Evolutionary conservation across 2,113 vertebrate species (phyloP).

Genomic region (Paralichthys olivaceus): DNA sequence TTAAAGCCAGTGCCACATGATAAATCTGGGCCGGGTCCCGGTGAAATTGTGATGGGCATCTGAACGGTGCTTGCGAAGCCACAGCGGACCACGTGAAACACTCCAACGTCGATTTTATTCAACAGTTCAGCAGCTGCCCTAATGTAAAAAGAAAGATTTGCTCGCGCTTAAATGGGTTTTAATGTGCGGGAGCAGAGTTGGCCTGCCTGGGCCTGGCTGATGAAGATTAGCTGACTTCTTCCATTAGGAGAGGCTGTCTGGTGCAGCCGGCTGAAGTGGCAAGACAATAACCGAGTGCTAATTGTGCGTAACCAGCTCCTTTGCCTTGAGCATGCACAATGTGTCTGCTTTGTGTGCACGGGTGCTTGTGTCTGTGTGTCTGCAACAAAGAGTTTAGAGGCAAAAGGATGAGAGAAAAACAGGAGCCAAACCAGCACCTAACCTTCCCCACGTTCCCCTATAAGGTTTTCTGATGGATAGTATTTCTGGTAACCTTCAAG

Average conservation of each 20-base stretch:
- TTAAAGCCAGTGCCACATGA: conserved; percentile 61
- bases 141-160: conserved; percentile 79
- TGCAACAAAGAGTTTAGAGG: conserved; percentile 4
- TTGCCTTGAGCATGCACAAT: conserved; percentile 62
- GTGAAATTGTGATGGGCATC: conserved; percentile 74
- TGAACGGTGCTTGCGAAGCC: conserved; percentile 45
- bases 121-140: conserved; percentile 76
- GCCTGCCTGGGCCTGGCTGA: conserved; percentile 84
- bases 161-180: conserved; percentile 82
- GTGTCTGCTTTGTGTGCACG: conserved; percentile 43
- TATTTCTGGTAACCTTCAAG: conserved; percentile 16
- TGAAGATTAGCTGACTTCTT: conserved; percentile 91
- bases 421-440: background rate
- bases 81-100: conserved; percentile 40
- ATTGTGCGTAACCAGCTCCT: conserved; percentile 91
- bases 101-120: conserved; percentile 73
- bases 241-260: conserved; percentile 88
- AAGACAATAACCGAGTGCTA: conserved; percentile 92
- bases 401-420: conserved; percentile 1
- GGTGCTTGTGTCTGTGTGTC: conserved; percentile 14
- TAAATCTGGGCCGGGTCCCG: conserved; percentile 67
- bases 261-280: conserved; percentile 85
- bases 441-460: conserved; percentile 14
- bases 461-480: conserved; percentile 1
- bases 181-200: conserved; percentile 79